These are phyloP conservation scores for Sicus ferrugineus DNA, from an alignment of 2,888 invertebrate species.

Conservation along the genomic window DNA sequence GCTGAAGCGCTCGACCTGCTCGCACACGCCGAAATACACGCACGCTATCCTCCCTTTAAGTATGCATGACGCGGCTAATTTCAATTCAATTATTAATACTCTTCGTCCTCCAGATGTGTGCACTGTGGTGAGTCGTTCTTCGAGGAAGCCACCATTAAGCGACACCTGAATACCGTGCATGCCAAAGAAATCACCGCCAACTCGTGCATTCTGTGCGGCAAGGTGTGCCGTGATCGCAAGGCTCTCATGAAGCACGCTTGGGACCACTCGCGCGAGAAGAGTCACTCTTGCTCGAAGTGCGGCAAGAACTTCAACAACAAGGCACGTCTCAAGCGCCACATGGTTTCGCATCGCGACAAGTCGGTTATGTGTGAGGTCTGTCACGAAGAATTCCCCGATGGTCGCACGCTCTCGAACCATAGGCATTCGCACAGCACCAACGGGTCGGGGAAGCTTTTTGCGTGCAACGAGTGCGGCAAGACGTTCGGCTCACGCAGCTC, in stretches of 20 bases:
- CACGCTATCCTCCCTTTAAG: constrained; percentile 69
- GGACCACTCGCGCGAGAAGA: constrained; percentile 73
- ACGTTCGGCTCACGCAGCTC: constrained; percentile 86
- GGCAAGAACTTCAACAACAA: constrained; percentile 77
- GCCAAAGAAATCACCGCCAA: constrained; percentile 71
- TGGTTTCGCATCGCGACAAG: constrained; percentile 77
- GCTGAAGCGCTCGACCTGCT: constrained; percentile 78
- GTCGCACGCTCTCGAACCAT: constrained; percentile 74
- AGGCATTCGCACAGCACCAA: constrained; percentile 70
- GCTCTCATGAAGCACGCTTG: constrained; percentile 74
- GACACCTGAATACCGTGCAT: constrained; percentile 71
- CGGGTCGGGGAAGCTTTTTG: constrained; percentile 73
- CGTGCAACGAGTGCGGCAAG: constrained; percentile 84
- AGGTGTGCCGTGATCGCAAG: constrained; percentile 74
- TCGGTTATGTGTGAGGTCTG: constrained; percentile 75
- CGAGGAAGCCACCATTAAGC: constrained; percentile 71
- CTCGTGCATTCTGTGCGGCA: constrained; percentile 73
- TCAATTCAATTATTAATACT: constrained; percentile 9
- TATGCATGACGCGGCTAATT: constrained; percentile 38
- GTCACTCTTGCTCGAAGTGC: constrained; percentile 73
- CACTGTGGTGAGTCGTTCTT: constrained; percentile 72
- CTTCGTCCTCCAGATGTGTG: constrained; percentile 67
- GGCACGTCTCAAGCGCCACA: constrained; percentile 72
- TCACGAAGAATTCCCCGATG: constrained; percentile 76
- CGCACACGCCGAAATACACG: constrained; percentile 82